Evolutionary conservation across 2,113 vertebrate genomes (phyloP), one percentile per base, ranked within the genome.

Genomic region (Paracanthobrama guichenoti): DNA sequence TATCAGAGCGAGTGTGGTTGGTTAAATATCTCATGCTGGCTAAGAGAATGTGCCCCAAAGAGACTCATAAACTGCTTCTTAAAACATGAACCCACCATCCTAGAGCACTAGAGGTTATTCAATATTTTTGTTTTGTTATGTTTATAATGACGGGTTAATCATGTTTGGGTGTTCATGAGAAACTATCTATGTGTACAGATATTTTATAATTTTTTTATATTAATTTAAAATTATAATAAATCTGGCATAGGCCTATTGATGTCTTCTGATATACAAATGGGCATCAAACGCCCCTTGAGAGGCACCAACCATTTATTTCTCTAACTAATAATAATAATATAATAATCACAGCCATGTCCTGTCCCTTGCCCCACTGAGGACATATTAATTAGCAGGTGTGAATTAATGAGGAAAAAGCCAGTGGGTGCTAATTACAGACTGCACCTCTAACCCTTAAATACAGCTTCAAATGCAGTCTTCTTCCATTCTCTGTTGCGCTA

Each of bases 321-420:
- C 90, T 88, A 89, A 87, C 86, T 90, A 85, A 91, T 90, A 92
- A 92, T n/a, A n/a, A n/a, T 92, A 92, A 93, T 90, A 90, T 87
- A 87, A 91, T 82, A 82, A 82, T 39, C 66, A 71, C 20, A 71
- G 16, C 26, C 26, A 11, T 48, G 79, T 80, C 44, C 60, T 86
- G 89, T 88, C 90, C 91, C 87, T 88, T 90, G 92, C 91, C 89
- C 89, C 77, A 57, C 87, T 88, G 84, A 90, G 90, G 82, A 89
- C 85, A 90, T 88, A 90, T 91, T 94, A 91, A 94, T 93, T 93
- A 93, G 90, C 88, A 90, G 86, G 88, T 91, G 91, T 91, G 91
- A 92, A 95, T 94, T 94, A 93, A 94, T 92, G 93, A 93, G 91
- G 46, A 91, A 89, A 88, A 91, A 91, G 93, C 90, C 93, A 91